A percentile compares a stretch with the other conserved stretches of the same genome.
Evolutionary conservation across 2,888 invertebrate species (phyloP).

Genomic region (Ectemnius continuus): DNA sequence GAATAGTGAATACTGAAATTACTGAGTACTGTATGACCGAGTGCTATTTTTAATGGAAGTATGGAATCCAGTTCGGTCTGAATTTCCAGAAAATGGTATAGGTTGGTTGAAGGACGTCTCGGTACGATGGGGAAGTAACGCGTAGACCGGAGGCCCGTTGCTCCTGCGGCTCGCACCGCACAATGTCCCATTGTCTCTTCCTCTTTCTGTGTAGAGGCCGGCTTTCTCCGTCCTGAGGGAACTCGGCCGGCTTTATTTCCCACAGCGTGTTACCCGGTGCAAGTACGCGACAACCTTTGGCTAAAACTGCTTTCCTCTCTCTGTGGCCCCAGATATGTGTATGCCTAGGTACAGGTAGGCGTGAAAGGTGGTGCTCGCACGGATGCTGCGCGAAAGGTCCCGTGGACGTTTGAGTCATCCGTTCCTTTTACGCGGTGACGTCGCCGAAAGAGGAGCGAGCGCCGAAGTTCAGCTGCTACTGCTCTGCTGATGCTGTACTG

Average conservation of each 20-base stretch:
- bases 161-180: slow-evolving; percentile 47
- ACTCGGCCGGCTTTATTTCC: slow-evolving; percentile 35
- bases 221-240: slow-evolving; percentile 33
- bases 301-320: neutral
- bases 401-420: slow-evolving; percentile 43
- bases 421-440: slow-evolving; percentile 24
- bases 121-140: slow-evolving; percentile 65
- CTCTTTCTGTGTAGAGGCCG: slow-evolving; percentile 33
- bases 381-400: slow-evolving; percentile 33
- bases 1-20: too few species aligned
- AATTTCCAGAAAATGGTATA: neutral
- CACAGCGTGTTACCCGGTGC: slow-evolving; percentile 10
- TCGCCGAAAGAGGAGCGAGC: slow-evolving; percentile 16
- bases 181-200: slow-evolving; percentile 70
- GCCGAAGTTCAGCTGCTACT: slow-evolving; percentile 19
- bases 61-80: neutral
- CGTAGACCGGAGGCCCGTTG: slow-evolving; percentile 48
- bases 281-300: neutral
- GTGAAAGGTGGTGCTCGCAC: neutral
- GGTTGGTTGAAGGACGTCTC: slow-evolving; percentile 20
- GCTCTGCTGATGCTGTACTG: neutral
- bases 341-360: slow-evolving; percentile 16
- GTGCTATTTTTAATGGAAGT: neutral
- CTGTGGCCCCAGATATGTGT: neutral
- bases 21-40: neutral